Evolutionary conservation across 2,797 vertebrate species (phyloP).

Genomic region (Xyrichtys novacula): DNA sequence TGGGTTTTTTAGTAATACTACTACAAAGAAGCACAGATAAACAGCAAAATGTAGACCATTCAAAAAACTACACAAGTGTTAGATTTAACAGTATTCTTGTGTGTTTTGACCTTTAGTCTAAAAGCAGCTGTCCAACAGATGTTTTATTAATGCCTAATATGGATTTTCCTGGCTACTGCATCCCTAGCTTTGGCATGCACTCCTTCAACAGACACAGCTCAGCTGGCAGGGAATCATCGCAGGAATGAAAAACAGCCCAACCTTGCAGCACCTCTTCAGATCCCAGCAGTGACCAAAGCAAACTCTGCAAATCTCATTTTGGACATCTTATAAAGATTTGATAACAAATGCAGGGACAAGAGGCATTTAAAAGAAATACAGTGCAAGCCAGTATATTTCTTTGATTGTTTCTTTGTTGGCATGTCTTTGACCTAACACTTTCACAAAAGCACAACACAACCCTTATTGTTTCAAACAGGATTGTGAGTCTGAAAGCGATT

Average conservation of each 20-base stretch:
- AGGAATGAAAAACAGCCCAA: slow-evolving; percentile 1
- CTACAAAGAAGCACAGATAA: neutral
- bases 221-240: neutral
- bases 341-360: too few species aligned
- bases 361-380: neutral
- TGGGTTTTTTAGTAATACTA: neutral
- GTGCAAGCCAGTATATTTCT: neutral
- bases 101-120: neutral
- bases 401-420: neutral
- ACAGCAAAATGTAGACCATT: neutral
- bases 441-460: neutral
- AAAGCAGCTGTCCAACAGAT: neutral
- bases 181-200: neutral
- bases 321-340: too few species aligned
- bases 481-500: neutral
- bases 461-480: neutral
- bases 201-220: neutral
- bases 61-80: neutral
- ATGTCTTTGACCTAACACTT: slow-evolving; percentile 15
- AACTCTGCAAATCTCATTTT: neutral
- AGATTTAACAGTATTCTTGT: neutral
- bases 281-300: neutral
- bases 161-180: slow-evolving; percentile 7
- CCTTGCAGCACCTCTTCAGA: neutral
- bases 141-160: neutral